A percentile compares a stretch with the other conserved stretches of the same genome.
Evolutionary conservation across 2,113 vertebrate species (phyloP).

Genomic region (Varanus komodoensis): DNA sequence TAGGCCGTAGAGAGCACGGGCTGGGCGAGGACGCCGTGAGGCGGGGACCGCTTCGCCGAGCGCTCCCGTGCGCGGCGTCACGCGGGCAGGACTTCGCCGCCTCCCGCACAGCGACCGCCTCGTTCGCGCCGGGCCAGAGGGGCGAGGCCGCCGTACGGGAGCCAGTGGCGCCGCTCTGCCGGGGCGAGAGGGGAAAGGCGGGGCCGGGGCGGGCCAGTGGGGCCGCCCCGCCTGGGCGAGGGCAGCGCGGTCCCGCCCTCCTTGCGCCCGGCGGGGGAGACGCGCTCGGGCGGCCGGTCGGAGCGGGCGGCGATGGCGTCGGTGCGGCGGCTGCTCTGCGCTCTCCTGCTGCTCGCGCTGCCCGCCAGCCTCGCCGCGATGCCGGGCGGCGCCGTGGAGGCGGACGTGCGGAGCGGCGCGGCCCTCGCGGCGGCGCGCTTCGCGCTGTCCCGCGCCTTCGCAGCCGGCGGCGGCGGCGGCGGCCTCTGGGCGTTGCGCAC

Average conservation of each 20-base stretch:
- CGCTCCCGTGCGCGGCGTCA: neutral
- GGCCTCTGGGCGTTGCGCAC: slow-evolving; percentile 35
- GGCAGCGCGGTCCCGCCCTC: neutral
- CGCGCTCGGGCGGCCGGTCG: rapidly evolving
- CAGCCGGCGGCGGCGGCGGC: slow-evolving; percentile 76
- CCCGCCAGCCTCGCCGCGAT: neutral
- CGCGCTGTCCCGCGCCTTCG: slow-evolving; percentile 69
- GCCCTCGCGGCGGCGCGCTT: slow-evolving; percentile 76
- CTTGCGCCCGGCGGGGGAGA: neutral
- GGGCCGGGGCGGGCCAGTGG: too few relatives aligned
- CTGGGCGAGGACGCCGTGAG: too few relatives aligned
- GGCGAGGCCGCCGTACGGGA: neutral
- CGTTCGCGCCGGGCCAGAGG: too few relatives aligned
- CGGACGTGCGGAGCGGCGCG: slow-evolving; percentile 73
- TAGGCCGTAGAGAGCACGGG: too few relatives aligned
- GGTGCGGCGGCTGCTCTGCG: neutral
- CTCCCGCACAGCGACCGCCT: too few relatives aligned
- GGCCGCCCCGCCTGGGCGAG: too few relatives aligned
- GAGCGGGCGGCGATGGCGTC: neutral
- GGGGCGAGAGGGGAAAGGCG: too few relatives aligned
- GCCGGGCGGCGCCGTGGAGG: slow-evolving; percentile 20
- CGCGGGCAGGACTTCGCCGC: neutral
- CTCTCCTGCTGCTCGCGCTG: neutral
- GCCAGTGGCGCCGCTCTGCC: neutral
- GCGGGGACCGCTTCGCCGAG: too few relatives aligned